Conservation (phyloP, 2,797 vertebrate genomes). For the Myripristis jacobus region DNA sequence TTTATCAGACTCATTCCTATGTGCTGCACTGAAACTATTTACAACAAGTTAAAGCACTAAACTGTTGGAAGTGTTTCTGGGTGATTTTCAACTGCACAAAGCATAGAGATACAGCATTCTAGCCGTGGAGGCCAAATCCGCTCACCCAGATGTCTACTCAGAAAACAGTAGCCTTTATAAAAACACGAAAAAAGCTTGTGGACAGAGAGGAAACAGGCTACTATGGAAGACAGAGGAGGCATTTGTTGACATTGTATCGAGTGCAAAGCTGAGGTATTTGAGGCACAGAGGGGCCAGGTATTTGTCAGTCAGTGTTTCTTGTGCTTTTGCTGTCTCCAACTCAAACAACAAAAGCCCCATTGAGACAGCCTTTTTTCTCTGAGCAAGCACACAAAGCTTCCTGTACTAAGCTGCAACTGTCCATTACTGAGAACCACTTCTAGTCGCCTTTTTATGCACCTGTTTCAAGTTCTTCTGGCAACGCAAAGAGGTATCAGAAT, state of each 20-base stretch:
- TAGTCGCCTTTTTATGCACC: constrained; percentile 65
- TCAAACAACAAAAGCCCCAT: constrained; percentile 84
- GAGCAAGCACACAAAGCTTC: constrained; percentile 79
- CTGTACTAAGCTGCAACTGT: constrained; percentile 73
- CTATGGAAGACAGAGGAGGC: constrained; percentile 78
- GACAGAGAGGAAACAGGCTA: constrained; percentile 68
- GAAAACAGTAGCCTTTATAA: constrained; percentile 76
- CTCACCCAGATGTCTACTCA: constrained; percentile 72
- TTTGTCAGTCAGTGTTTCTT: constrained; percentile 82
- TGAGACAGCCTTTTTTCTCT: constrained; percentile 65
- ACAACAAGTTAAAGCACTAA: constrained; percentile 17
- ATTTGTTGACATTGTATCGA: constrained; percentile 83
- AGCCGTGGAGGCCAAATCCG: constrained; percentile 56
- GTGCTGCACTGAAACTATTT: constrained; percentile 13
- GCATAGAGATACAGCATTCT: constrained; percentile 30
- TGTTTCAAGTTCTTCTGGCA: constrained; percentile 56
- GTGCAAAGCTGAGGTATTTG: constrained; percentile 80
- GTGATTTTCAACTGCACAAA: constrained; percentile 35
- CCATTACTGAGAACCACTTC: constrained; percentile 47
- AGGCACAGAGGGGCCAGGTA: constrained; percentile 82
- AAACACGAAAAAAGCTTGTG: constrained; percentile 68
- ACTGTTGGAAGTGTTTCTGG: constrained; percentile 25
- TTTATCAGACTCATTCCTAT: neutral
- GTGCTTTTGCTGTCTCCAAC: constrained; percentile 78
- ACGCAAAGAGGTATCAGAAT: constrained; percentile 2